phyloP scores from a whole-genome alignment of 2,797 vertebrate species.

The Discoglossus pictus region DNA sequence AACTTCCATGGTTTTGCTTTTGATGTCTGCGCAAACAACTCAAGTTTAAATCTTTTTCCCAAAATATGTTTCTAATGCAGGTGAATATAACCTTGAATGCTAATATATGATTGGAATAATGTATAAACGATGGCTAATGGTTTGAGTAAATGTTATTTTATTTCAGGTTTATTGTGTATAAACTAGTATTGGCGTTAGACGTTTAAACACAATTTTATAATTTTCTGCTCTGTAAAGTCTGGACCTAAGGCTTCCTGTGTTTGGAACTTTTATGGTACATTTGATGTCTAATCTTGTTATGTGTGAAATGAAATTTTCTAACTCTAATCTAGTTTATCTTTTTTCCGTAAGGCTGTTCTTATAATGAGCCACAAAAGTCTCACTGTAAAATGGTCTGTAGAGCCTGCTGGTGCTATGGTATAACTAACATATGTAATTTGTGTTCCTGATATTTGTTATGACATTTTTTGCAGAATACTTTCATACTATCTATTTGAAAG shows the following conservation, averaged over 20 bases:
- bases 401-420: too few relatives aligned
- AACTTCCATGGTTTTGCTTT: too few relatives aligned
- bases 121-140: constrained; percentile 23
- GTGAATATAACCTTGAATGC: background rate
- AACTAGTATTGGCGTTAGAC: constrained; percentile 13
- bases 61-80: too few relatives aligned
- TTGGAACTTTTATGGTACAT: constrained; percentile 35
- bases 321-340: constrained; percentile 14
- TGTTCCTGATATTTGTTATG: too few relatives aligned
- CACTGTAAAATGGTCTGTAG: too few relatives aligned
- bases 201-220: constrained; percentile 30
- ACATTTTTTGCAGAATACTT: too few relatives aligned
- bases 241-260: constrained; percentile 30
- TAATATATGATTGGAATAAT: background rate
- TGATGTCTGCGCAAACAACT: too few relatives aligned
- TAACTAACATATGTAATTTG: too few relatives aligned
- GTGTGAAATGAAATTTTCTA: constrained; percentile 47
- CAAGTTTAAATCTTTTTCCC: too few relatives aligned
- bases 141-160: constrained; percentile 28
- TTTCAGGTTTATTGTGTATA: constrained; percentile 5
- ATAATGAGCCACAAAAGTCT: constrained; percentile 6
- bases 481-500: too few relatives aligned
- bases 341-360: constrained; percentile 27
- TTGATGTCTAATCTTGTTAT: constrained; percentile 50
- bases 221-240: constrained; percentile 44